Evolutionary conservation across 2,888 invertebrate genomes (phyloP), one percentile per base, ranked within the genome.

Genomic region (Axea sp.): DNA sequence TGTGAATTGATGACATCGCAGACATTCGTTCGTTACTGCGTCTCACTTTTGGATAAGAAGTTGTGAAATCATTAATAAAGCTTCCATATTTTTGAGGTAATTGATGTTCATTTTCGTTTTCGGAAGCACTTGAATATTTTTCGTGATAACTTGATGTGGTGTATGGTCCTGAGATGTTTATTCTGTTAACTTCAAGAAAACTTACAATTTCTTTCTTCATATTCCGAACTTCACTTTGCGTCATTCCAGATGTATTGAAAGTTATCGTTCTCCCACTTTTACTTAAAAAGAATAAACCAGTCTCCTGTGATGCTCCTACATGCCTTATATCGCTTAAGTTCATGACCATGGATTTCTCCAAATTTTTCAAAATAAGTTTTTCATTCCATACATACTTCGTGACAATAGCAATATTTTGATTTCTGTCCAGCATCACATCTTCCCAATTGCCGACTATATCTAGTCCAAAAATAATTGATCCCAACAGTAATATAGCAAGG

Each of bases 381-480:
- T 83, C 82, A 30, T 51, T 77, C 83, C 83, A 83, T 14, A 57
- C 67, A 9, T 69, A 78, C 31, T 76, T 80, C 1, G 57, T 64
- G 3, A 81, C 24, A 5, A 77, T 72, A 1, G 78, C 82, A 19
- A 60, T 73, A 28, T 82, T 81, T 11, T 75, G 53, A 3, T 64
- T 33, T 51, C 77, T 80, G 30, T 83, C 80, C 26, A 83, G 60
- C 30, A 78, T 33, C 5, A 83, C 47, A 31, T 82, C 80, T 49
- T 83, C 81, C 80, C 82, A 82, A 55, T 78, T 80, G 22, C 82
- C 83, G 7, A 83, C 51, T 4, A 68, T 53, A 8, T 83, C 83
- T 12, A 83, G 31, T 9, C 73, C 77, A 30, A 82, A 83, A 45
- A 81, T 78, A 3, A 82, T 79, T 14, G 76, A 76, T 0, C 81